Evolutionary conservation across 2,888 invertebrate species (phyloP), one percentile per base, ranked within the genome.

Genomic region (Harpagoxenus sublaevis): DNA sequence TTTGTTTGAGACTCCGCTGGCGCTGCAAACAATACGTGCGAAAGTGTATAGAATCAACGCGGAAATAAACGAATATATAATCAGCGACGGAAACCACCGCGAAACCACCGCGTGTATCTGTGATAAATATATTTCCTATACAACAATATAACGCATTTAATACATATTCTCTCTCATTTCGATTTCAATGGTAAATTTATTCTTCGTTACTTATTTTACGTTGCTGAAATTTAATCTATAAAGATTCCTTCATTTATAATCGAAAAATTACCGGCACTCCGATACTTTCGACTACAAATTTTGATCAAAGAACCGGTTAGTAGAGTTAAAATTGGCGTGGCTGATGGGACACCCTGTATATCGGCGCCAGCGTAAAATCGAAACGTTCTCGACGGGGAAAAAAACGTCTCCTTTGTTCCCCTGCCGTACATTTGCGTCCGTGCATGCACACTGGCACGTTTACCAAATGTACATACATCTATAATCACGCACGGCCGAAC

Each of bases 401-500:
- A 82, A 83, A 57, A 60, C 51, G 48, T 42, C 60, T 39, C 48
- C 65, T 84, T 84, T 84, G 82, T 84, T 71, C 48, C 23, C 9
- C 15, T 45, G 84, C n/a, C 53, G 31, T 18, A 53, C 53, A 48
- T 62, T 53, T 73, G 57, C 66, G 74, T 81, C 39, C 71, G 83
- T 62, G 60, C 35, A 79, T 84, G 57, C 45, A 53, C 77, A 77
- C 63, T 42, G 62, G 53, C 79, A 60, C 78, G 82, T 78, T 28
- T n/a, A 55, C 82, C 63, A 79, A 83, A 82, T 77, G 74, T 63
- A 53, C 63, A 35, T 53, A 55, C 62, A 45, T 77, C 63, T 39
- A 83, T 53, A 65, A 81, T 83, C 79, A 57, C 82, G 63, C 63
- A 83, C 86, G 39, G 66, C 53, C 77, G 53, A 63, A 84, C 70